A percentile compares a stretch with the other conserved stretches of the same genome.
phyloP scores from a whole-genome alignment of 1,140 invertebrate species.

The Eupristina koningsbergeri region DNA sequence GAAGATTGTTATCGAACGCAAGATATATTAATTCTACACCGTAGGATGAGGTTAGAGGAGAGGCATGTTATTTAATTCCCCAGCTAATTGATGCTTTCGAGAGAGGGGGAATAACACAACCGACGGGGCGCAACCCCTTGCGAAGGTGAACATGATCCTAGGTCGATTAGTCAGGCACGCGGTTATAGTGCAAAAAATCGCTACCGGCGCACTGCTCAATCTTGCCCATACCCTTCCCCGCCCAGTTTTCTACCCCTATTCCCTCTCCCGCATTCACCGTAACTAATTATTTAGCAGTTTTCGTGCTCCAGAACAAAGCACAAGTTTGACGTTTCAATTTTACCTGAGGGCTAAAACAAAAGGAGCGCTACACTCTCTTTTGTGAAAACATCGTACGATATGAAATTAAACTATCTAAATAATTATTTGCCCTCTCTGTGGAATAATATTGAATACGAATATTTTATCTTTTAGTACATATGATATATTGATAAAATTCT shows the following conservation, averaged over 20 bases:
- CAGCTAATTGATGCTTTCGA: slow-evolving; percentile 32
- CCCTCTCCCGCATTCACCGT: background rate
- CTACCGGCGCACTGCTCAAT: slow-evolving; percentile 42
- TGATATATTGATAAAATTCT: too few relatives aligned
- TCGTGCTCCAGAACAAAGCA: background rate
- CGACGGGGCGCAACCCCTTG: background rate
- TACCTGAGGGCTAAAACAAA: too few relatives aligned
- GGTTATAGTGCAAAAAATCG: slow-evolving; percentile 28
- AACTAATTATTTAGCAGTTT: slow-evolving; percentile 36
- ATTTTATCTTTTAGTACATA: too few relatives aligned
- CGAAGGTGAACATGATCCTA: slow-evolving; percentile 36
- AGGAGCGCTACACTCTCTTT: background rate
- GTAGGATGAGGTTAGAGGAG: too few relatives aligned
- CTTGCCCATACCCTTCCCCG: background rate
- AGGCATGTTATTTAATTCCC: background rate
- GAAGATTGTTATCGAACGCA: background rate
- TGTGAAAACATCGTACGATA: background rate
- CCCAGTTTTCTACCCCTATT: too few relatives aligned
- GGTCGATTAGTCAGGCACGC: slow-evolving; percentile 16
- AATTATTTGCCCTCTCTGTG: too few relatives aligned
- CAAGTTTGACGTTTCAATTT: slow-evolving; percentile 6
- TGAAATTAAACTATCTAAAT: background rate
- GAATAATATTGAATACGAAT: too few relatives aligned
- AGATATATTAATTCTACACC: background rate
- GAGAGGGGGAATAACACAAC: background rate